Base-by-base conservation (phyloP, 2,797 vertebrate genomes). In the Halcyon badia region DNA sequence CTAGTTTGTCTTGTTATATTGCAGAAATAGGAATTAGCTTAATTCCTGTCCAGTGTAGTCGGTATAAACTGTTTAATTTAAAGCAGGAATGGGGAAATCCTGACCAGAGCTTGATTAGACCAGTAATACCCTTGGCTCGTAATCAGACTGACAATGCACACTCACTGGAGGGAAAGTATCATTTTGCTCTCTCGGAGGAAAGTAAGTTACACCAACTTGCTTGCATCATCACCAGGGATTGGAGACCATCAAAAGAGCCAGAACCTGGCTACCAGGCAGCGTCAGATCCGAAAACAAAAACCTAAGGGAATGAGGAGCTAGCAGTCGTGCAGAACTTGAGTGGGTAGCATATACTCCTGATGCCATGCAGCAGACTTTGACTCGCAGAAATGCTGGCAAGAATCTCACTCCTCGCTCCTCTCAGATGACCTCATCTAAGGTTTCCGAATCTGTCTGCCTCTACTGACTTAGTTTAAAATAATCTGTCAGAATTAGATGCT, bases 341-440 rank as follows among this genome's bases (percentile, higher is more conserved):
- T 8, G 30, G 16, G 30, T 10, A 73, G 9, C 7, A 76, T 30
- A 35, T 22, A 41, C 5, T 82, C n/a, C 37, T 31, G 16, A 39
- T 7, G 7, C 18, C 25, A 51, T 0, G 1, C 14, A 84, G 33
- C 30, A 84, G 26, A 26, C 76, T 88, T 79, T 86, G 44, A 51
- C n/a, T 69, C 0, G 0, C 28, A 82, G 42, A n/a, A 87, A 41
- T 44, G 20, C 7, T 46, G 30, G 4, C 46, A 87, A 61, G 25
- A 26, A 37, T 60, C 8, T 92, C 42, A 14, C 7, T 73, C 31
- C 7, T 89, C 39, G 15, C 7, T 80, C n/a, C 46, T 85, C 19
- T 80, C 35, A 61, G 28, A 69, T 25, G 6, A 62, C 31, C 12
- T 69, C 41, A 78, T 26, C 5, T 71, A 79, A 71, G 18, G 21